phyloP scores from a whole-genome alignment of 2,888 invertebrate genomes.

The Andrena dorsata region DNA sequence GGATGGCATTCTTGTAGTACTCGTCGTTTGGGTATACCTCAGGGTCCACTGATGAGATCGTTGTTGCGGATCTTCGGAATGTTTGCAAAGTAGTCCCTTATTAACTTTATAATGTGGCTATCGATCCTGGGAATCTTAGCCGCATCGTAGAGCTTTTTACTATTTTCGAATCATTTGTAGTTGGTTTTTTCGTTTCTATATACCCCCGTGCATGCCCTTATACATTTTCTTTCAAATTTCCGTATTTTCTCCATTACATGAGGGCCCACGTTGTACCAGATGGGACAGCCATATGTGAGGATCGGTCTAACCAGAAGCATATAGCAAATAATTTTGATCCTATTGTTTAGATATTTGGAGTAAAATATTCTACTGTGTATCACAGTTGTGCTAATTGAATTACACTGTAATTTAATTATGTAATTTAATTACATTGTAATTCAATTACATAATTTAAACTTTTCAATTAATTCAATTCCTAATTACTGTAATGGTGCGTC shows the following conservation, averaged over 20 bases:
- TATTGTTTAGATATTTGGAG: neutral
- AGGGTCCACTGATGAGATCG: neutral
- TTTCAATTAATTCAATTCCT: too few relatives aligned
- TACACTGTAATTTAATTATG: too few relatives aligned
- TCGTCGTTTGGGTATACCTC: neutral
- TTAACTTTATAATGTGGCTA: neutral
- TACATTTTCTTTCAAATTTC: neutral
- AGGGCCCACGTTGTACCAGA: neutral
- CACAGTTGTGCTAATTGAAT: too few relatives aligned
- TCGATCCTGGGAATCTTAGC: neutral
- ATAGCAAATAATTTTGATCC: neutral
- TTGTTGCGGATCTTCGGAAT: neutral
- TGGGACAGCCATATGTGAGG: neutral
- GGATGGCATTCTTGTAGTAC: neutral
- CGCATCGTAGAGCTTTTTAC: neutral
- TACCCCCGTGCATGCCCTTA: neutral
- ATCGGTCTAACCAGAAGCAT: neutral
- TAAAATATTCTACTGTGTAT: slow-evolving; percentile 1
- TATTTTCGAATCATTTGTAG: neutral
- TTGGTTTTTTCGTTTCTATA: neutral
- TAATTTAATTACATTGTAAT: too few relatives aligned
- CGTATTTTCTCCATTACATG: neutral
- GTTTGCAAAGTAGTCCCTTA: neutral
- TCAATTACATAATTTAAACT: too few relatives aligned
- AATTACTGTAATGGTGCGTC: too few relatives aligned